Base-by-base conservation (phyloP, 2,888 invertebrate species). In the Lepeophtheirus nordmannii region DNA sequence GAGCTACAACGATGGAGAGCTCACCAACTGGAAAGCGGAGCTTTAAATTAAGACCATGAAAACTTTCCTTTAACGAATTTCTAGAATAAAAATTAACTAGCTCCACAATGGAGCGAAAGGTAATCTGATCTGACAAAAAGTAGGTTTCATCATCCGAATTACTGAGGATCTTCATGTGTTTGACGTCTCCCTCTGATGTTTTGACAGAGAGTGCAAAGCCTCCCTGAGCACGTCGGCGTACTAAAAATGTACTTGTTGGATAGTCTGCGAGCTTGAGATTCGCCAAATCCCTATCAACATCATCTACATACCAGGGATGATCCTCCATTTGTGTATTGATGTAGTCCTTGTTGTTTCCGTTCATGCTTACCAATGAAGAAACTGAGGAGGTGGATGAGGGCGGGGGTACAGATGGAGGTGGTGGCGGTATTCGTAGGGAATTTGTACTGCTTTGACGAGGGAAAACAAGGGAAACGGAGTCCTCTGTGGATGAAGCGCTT, bases 141-240 rank as follows among this genome's bases (percentile, higher is more conserved):
- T 53, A 63, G 22, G 58, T 20, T 14, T 22, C 58, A 9, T 17
- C 12, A 65, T 67, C 68, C 11, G 65, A 62, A 11, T 67, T 65
- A 10, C 63, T 57, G 22, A 67, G 65, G n/a, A 70, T 67, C 17
- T 68, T 65, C 70, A 70, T 70, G 59, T 70, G 70, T 63, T 70
- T 70, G 65, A 69, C 69, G 20, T 69, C 70, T 12, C 65, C 67
- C 17, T 58, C 57, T 3, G 53, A 46, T 10, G 69, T 69, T 57
- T 69, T 70, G 66, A 39, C 23, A 38, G 58, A 38, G 30, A 65
- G 17, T 12, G 65, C 65, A 38, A 58, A 58, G 30, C 65, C 65
- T 14, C 20, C 62, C 30, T 58, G 58, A 17, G 12, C 53, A 11
- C 65, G 39, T 17, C n/a, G 17, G 20, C 65, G 58, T 22, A 58